These are phyloP conservation scores for Parambassis ranga DNA, from an alignment of 2,797 vertebrate genomes.

Conservation along the genomic window DNA sequence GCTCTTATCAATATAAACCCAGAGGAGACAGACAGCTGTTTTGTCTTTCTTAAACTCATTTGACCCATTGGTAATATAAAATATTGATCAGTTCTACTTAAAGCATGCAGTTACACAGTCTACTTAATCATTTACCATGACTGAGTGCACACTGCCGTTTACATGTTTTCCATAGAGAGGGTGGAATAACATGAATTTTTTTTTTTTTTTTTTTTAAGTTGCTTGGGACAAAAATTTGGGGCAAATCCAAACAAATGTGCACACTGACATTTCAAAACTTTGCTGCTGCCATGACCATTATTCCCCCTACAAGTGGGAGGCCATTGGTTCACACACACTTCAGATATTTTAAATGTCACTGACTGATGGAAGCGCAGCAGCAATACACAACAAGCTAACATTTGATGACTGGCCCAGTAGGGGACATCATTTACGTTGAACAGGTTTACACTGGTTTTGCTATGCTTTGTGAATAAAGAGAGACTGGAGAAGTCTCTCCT, in stretches of 20 bases:
- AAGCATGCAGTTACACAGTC: not conserved
- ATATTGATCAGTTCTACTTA: slow-evolving; percentile 15
- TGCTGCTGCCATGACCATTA: no score
- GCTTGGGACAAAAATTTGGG: no score
- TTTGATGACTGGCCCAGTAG: slow-evolving; percentile 41
- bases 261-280: no score
- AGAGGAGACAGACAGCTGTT: no score
- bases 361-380: not conserved
- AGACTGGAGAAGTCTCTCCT: not conserved
- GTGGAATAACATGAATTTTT: no score
- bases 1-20: not conserved
- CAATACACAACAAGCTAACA: slow-evolving; percentile 9
- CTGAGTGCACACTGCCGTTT: slow-evolving; percentile 1
- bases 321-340: not conserved
- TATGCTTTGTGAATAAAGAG: slow-evolving; percentile 23
- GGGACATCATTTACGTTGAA: slow-evolving; percentile 14
- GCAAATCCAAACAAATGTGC: no score
- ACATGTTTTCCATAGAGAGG: not conserved
- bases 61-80: slow-evolving; percentile 11
- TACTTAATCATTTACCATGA: slow-evolving; percentile 14
- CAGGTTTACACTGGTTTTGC: slow-evolving; percentile 12
- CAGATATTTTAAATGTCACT: slow-evolving; percentile 8
- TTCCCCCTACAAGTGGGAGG: no score
- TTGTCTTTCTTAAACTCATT: slow-evolving; percentile 2
- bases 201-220: no score